Conservation (phyloP, 1,140 invertebrate genomes). For the Solenopsis fugax region DNA sequence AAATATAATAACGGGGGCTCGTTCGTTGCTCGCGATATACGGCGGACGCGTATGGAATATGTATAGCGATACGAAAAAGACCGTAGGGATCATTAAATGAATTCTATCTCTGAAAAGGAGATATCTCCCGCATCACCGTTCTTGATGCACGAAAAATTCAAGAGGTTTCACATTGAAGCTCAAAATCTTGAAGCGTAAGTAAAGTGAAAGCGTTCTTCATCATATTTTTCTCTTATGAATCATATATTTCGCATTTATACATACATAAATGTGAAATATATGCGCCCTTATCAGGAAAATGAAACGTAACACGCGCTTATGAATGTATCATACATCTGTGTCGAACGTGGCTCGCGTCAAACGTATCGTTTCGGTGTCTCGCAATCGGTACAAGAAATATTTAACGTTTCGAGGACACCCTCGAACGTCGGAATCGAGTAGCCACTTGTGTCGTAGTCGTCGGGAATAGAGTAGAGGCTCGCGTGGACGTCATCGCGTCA, state of each 20-base stretch:
- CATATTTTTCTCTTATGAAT: not conserved
- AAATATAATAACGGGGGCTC: constrained; percentile 49
- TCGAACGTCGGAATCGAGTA: constrained; percentile 39
- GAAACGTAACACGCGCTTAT: not conserved
- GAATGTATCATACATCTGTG: not conserved
- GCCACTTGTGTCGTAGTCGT: constrained; percentile 66
- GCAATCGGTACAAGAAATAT: constrained; percentile 36
- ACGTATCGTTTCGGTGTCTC: constrained; percentile 27
- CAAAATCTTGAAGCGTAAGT: constrained; percentile 27
- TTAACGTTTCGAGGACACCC: constrained; percentile 35
- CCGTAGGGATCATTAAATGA: constrained; percentile 48
- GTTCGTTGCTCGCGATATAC: constrained; percentile 8
- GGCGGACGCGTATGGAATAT: constrained; percentile 31
- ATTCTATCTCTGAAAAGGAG: constrained; percentile 44
- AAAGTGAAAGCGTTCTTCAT: not conserved
- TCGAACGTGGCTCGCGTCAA: constrained; percentile 9
- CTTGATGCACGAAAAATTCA: constrained; percentile 36
- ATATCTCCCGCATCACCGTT: constrained; percentile 6
- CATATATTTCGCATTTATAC: not conserved
- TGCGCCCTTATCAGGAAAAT: not conserved
- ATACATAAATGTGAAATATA: too few relatives aligned
- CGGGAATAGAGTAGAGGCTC: constrained; percentile 60
- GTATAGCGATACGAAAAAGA: constrained; percentile 40
- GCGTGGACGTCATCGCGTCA: constrained; percentile 72
- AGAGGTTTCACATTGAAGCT: constrained; percentile 18